These are phyloP conservation scores for Drosophila sp. DNA, from an alignment of 1,140 invertebrate genomes.

Conservation along the genomic window DNA sequence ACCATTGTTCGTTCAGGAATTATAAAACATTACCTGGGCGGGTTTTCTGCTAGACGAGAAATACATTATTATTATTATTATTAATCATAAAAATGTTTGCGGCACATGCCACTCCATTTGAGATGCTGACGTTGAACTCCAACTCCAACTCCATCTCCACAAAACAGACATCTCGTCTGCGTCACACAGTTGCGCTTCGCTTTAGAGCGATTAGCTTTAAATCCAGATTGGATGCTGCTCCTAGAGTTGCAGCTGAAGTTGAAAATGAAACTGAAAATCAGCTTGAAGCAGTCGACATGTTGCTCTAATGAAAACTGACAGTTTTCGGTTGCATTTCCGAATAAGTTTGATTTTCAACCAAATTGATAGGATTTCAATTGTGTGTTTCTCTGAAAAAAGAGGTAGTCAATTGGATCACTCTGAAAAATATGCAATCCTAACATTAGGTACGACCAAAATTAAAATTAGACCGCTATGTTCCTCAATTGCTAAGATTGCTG, in stretches of 20 bases:
- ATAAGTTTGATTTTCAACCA: conserved; percentile 19
- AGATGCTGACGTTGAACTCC: conserved; percentile 35
- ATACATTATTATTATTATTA: conserved; percentile 67
- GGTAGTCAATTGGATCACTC: too few species aligned
- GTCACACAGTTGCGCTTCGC: conserved; percentile 38
- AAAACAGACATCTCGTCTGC: conserved; percentile 25
- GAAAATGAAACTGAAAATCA: conserved; percentile 1
- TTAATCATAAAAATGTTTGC: conserved; percentile 80
- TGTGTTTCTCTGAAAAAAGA: conserved; percentile 19
- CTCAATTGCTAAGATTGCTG: too few species aligned
- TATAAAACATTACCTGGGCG: conserved; percentile 34
- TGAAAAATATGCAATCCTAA: too few species aligned
- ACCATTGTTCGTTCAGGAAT: conserved; percentile 68
- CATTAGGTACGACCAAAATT: too few species aligned
- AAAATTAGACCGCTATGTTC: too few species aligned
- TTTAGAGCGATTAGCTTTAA: conserved; percentile 29
- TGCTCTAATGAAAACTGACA: conserved; percentile 77
- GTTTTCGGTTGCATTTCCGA: conserved; percentile 54
- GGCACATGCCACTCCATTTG: conserved; percentile 79
- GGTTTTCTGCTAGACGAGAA: background rate
- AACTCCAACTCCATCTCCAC: conserved; percentile 10
- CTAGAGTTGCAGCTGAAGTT: conserved; percentile 8
- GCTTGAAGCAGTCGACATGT: conserved; percentile 48
- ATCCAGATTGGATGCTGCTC: background rate
- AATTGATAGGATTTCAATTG: conserved; percentile 38